Conservation (phyloP, 2,113 vertebrate species). For the Accipiter virgatus region DNA sequence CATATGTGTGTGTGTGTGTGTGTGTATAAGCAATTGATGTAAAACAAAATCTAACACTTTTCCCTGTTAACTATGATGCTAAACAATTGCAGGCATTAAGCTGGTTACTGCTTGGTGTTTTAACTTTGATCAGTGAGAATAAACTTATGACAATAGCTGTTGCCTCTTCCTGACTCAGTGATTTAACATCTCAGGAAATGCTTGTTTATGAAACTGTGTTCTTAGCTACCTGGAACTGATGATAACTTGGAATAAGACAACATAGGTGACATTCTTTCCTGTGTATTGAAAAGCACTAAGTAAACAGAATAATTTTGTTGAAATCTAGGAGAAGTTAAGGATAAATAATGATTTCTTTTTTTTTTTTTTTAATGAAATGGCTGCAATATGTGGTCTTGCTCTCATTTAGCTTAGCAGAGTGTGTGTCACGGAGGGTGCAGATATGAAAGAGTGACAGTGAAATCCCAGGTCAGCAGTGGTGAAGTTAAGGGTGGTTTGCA, state of each 20-base stretch:
- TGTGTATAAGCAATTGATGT: background rate
- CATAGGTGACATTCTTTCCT: background rate
- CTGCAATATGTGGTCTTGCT: background rate
- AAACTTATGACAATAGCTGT: background rate
- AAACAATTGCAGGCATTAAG: background rate
- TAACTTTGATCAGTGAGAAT: background rate
- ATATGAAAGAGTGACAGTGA: background rate
- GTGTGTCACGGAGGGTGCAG: background rate
- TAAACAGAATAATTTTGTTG: background rate
- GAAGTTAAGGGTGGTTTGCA: background rate
- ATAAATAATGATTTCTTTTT: background rate
- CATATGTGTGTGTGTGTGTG: fast-evolving
- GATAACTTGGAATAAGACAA: background rate
- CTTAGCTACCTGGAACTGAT: background rate
- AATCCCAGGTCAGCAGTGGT: background rate
- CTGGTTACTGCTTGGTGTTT: background rate
- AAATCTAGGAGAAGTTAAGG: background rate
- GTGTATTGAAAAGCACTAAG: background rate
- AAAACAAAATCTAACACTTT: background rate
- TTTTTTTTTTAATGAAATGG: background rate
- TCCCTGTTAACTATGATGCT: background rate
- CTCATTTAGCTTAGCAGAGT: background rate
- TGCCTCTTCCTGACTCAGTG: background rate
- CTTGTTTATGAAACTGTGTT: background rate
- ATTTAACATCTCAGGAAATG: background rate